Base-by-base conservation (phyloP, 1,140 invertebrate genomes). In the Reticulitermes speratus region DNA sequence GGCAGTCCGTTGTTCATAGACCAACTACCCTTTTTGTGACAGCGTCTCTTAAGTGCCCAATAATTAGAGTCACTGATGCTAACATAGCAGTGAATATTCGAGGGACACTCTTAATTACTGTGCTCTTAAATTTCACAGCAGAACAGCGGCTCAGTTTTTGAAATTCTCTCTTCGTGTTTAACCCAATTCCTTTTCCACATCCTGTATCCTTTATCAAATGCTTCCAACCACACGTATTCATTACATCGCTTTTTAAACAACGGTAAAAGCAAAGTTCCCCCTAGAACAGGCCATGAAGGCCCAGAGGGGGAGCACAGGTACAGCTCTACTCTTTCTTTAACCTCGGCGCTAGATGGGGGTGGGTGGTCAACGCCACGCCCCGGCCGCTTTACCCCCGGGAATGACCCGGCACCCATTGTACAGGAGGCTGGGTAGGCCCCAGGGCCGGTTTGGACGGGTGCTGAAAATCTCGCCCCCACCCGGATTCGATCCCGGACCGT, bases 51-150 rank as follows among this genome's bases (percentile, higher is more conserved):
- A 65, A 25, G 65, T 75, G n/a, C 1, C 7, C n/a, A 75, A 75
- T 75, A 75, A 75, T 75, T 75, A 30, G n/a, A 75, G 65, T 6
- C 65, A 75, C n/a, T 75, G 65, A 75, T 75, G 65, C 65, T 75
- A 30, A 30, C 65, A 25, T 75, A 0, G n/a, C n/a, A 75, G n/a
- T 30, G 65, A 75, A 30, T 75, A 75, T 30, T n/a, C 8, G n/a
- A 75, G n/a, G n/a, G n/a, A 25, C n/a, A 3, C 65, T 30, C 30
- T 75, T 75, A 75, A 75, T 75, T 75, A 75, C n/a, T n/a, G 25
- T 65, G 19, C 25, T 65, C 38, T 65, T 19, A 65, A 65, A 12
- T 75, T 75, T 75, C 30, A 25, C 3, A 75, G 65, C 25, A 75
- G 9, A 75, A 9, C 16, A 9, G 1, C 65, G 25, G n/a, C 65